These are phyloP conservation scores for Ylistrum balloti DNA, from an alignment of 1,140 invertebrate genomes.

Conservation along the genomic window DNA sequence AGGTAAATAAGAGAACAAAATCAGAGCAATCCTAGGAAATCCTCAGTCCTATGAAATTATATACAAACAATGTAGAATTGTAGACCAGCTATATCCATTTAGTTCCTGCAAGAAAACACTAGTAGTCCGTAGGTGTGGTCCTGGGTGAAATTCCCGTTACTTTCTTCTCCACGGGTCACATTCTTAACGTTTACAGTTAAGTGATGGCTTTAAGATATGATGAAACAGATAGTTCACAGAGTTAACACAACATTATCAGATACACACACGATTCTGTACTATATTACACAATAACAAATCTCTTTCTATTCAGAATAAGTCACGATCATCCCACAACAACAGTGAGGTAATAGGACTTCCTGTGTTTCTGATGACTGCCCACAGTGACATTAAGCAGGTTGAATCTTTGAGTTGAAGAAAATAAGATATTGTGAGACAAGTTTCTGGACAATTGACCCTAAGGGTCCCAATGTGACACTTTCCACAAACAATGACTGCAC, in stretches of 20 bases:
- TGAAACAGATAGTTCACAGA: not conserved
- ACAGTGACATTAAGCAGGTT: not conserved
- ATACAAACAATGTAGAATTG: too few relatives aligned
- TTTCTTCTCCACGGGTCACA: not conserved
- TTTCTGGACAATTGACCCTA: not conserved
- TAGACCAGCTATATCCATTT: too few relatives aligned
- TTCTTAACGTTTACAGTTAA: not conserved
- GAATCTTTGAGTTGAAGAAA: not conserved
- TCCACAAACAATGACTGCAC: not conserved
- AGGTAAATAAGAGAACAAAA: too few relatives aligned
- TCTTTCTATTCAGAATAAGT: not conserved
- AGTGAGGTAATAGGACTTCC: not conserved
- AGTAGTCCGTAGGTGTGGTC: not conserved
- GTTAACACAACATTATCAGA: not conserved
- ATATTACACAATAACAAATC: not conserved
- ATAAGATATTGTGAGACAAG: not conserved
- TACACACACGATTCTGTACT: not conserved
- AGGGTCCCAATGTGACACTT: not conserved
- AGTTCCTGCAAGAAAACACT: too few relatives aligned
- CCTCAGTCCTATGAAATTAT: too few relatives aligned
- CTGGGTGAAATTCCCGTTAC: too few relatives aligned
- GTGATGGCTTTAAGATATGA: too few relatives aligned
- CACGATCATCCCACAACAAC: not conserved
- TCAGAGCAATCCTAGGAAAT: too few relatives aligned
- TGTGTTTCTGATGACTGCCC: not conserved